Evolutionary conservation across 1,140 invertebrate genomes (phyloP).

Genomic region (Conus ventricosus): DNA sequence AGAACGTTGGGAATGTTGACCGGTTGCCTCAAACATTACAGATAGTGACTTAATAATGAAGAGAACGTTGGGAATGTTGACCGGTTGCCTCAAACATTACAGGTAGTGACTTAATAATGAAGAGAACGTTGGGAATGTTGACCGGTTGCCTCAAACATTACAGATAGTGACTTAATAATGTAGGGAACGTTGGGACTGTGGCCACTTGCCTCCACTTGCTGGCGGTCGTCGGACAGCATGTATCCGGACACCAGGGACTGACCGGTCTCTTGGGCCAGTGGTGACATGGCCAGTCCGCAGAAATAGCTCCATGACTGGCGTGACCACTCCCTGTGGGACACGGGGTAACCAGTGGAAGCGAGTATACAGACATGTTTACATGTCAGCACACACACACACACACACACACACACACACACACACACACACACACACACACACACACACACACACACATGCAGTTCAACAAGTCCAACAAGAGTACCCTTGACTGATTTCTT

Average conservation of each 20-base stretch:
- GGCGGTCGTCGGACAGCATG: constrained; percentile 39
- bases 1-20: no score
- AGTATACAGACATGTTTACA: not conserved
- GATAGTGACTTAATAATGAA: no score
- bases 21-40: no score
- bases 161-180: no score
- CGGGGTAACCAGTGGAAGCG: not conserved
- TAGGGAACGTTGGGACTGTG: not conserved
- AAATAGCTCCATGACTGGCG: constrained; percentile 46
- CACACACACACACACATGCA: not conserved
- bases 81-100: no score
- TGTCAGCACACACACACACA: no score
- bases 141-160: no score
- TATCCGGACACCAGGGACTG: constrained; percentile 47
- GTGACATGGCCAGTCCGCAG: constrained; percentile 37
- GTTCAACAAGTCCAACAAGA: not conserved
- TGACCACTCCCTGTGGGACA: constrained; percentile 40
- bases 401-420: no score
- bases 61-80: no score
- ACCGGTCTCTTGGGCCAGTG: constrained; percentile 38
- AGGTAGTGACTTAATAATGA: no score
- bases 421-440: no score
- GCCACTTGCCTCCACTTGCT: not conserved
- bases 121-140: not conserved
- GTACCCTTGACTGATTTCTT: no score